Conservation (phyloP, 1,140 invertebrate species). For the Venustaconcha ellipsiformis region DNA sequence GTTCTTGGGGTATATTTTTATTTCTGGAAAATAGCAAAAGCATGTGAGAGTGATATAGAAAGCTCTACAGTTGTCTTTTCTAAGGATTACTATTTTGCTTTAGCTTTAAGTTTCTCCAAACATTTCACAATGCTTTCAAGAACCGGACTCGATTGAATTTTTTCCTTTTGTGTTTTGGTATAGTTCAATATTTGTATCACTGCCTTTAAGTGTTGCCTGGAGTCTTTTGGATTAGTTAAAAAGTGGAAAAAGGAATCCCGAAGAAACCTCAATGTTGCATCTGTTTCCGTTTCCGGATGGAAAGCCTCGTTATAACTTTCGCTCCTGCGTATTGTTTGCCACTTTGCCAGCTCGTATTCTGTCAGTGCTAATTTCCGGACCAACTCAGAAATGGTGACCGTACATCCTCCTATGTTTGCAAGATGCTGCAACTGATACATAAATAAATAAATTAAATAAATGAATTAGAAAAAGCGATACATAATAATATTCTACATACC, state of each 20-base stretch:
- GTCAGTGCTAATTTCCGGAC: constrained; percentile 47
- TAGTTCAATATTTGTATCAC: constrained; percentile 58
- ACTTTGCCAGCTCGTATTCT: constrained; percentile 57
- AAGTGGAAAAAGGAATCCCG: constrained; percentile 61
- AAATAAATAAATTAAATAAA: too few species aligned
- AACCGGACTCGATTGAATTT: constrained; percentile 36
- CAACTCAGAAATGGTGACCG: constrained; percentile 46
- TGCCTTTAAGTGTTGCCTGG: constrained; percentile 51
- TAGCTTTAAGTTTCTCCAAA: too few species aligned
- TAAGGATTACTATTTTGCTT: too few species aligned
- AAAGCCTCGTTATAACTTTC: constrained; percentile 51
- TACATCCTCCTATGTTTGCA: constrained; percentile 22
- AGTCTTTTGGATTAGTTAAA: constrained; percentile 48
- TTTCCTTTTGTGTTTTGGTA: constrained; percentile 54
- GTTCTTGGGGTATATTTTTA: too few species aligned
- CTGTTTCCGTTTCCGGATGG: constrained; percentile 56
- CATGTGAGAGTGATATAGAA: too few species aligned
- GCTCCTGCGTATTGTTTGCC: constrained; percentile 52
- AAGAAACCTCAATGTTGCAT: constrained; percentile 54
- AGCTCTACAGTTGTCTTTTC: too few species aligned
- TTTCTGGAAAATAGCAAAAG: too few species aligned
- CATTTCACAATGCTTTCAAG: constrained; percentile 15
- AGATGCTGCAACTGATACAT: constrained; percentile 44
- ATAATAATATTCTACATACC: too few species aligned
- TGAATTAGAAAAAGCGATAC: too few species aligned